A percentile compares a stretch with the other conserved stretches of the same genome.
phyloP scores from a whole-genome alignment of 2,797 vertebrate species.

The Sciaenops ocellatus region DNA sequence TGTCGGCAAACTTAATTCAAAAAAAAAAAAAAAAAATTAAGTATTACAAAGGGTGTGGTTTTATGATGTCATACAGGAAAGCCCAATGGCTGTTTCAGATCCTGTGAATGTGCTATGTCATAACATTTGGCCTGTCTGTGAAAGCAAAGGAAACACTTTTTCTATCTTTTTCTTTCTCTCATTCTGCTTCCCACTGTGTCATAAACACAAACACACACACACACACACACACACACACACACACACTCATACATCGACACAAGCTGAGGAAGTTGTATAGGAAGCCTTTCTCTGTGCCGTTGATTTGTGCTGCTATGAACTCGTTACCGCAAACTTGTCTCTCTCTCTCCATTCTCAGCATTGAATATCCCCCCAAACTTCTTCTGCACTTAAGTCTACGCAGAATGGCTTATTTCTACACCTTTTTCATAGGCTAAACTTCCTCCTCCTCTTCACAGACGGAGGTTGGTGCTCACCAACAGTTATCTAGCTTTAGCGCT shows the following conservation, averaged over 20 bases:
- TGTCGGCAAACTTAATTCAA: conserved; percentile 18
- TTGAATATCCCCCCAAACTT: conserved; percentile 16
- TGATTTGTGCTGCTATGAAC: background rate
- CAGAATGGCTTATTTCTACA: conserved; percentile 44
- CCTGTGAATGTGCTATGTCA: conserved; percentile 60
- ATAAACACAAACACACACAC: background rate
- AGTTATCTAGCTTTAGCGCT: conserved; percentile 51
- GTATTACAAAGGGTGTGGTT: conserved; percentile 63
- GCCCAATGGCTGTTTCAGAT: conserved; percentile 41
- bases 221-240: conserved; percentile 14
- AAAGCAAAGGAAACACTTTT: conserved; percentile 44
- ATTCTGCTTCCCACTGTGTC: background rate
- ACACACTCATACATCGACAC: conserved; percentile 7
- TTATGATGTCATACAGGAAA: conserved; percentile 76
- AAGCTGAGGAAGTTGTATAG: conserved; percentile 8
- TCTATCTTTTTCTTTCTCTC: conserved; percentile 3
- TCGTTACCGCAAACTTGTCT: background rate
- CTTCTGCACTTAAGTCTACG: conserved; percentile 25
- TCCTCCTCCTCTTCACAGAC: conserved; percentile 63
- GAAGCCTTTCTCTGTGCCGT: background rate
- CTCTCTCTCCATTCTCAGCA: background rate
- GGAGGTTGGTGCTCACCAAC: conserved; percentile 60
- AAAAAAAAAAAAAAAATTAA: conserved; percentile 16
- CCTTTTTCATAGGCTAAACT: conserved; percentile 47
- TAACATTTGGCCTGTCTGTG: conserved; percentile 42